Base-by-base conservation (phyloP, 2,888 invertebrate species). In the Caenorhabditis virilis region DNA sequence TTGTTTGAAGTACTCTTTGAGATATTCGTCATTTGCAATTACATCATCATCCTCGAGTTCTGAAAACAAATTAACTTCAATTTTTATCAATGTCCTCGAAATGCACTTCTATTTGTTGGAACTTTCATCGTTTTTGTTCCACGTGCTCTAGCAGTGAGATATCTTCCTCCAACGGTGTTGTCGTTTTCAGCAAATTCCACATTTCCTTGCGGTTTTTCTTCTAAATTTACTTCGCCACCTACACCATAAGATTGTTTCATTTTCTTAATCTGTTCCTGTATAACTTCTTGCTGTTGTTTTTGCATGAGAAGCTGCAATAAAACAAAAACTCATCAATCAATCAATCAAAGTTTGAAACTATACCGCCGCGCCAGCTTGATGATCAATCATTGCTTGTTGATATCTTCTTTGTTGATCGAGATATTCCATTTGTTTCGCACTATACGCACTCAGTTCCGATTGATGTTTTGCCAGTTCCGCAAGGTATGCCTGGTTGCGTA, bases 221-320 rank as follows among this genome's bases (percentile, higher is more conserved):
- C n/a, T n/a, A n/a, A n/a, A n/a, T n/a, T n/a, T n/a, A n/a, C n/a
- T n/a, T 54, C 9, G 26, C 53, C 49, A 9, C 18, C 27, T 9
- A 35, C 42, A 13, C 59, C 69, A 38, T 66, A 69, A 2, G 62
- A 54, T 25, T 63, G 45, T 39, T 72, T 69, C 64, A 71, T 57
- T 33, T 64, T 57, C 15, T 66, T 52, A 58, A 76, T 72, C 46
- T 73, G 73, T 47, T 76, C 62, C 13, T 67, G 69, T 35, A 79
- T 70, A 16, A 72, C 63, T 42, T 76, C 66, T 50, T 79, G 79
- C 49, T 79, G 79, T 51, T 79, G 77, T 47, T 79, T 74, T 58
- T 78, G 79, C 72, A 79, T 79, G 18, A 79, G 43, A 3, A 78
- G 68, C 78, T 78, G n/a, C n/a, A n/a, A n/a, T n/a, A n/a, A n/a